phyloP scores from a whole-genome alignment of 1,140 invertebrate genomes.

The Caenorhabditis latens region DNA sequence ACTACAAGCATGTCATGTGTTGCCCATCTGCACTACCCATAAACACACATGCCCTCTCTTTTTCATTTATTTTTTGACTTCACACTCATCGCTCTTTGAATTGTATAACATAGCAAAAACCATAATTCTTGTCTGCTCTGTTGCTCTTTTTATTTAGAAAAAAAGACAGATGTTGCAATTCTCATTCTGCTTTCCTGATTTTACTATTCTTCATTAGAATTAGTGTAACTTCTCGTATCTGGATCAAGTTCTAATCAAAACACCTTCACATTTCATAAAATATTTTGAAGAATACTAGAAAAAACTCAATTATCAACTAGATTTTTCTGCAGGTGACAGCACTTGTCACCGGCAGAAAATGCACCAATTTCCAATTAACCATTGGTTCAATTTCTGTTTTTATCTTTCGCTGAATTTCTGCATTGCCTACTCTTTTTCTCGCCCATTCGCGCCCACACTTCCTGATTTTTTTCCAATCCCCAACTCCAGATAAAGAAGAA shows the following conservation, averaged over 20 bases:
- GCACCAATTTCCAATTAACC: slow-evolving; percentile 51
- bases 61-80: not conserved
- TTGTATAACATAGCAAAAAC: slow-evolving; percentile 10
- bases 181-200: too few relatives aligned
- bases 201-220: too few relatives aligned
- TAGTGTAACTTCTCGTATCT: too few relatives aligned
- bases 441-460: not conserved
- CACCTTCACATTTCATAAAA: not conserved
- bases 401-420: not conserved
- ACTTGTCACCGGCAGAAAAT: slow-evolving; percentile 31
- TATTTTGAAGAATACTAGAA: not conserved
- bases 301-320: slow-evolving; percentile 17
- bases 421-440: not conserved
- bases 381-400: slow-evolving; percentile 25
- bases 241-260: too few relatives aligned
- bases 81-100: not conserved
- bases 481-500: not conserved
- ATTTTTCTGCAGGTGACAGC: slow-evolving; percentile 11
- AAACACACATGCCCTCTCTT: slow-evolving; percentile 8
- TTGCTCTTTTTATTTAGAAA: not conserved
- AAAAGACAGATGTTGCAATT: too few relatives aligned
- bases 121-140: not conserved
- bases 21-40: slow-evolving; percentile 6
- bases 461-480: not conserved
- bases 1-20: not conserved